phyloP scores from a whole-genome alignment of 2,888 invertebrate genomes.

The Drosophila eohydei region DNA sequence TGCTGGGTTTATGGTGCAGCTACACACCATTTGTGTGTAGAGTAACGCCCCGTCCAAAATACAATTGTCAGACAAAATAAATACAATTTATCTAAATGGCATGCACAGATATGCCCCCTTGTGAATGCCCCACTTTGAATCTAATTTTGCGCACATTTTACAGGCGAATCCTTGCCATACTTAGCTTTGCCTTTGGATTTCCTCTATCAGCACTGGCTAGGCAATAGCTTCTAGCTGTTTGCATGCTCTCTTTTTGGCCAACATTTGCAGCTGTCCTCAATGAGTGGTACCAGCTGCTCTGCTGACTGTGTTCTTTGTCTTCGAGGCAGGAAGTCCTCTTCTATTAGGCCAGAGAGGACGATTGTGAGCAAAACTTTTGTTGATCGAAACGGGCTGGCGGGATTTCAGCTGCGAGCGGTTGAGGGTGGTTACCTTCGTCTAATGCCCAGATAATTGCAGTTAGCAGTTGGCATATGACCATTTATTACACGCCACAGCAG shows the following conservation, averaged over 20 bases:
- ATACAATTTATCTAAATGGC: constrained; percentile 43
- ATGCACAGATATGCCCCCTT: constrained; percentile 10
- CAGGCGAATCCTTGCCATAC: constrained; percentile 20
- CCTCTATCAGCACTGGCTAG: constrained; percentile 29
- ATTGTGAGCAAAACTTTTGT: constrained; percentile 45
- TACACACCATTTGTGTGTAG: constrained; percentile 45
- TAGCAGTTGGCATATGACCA: constrained; percentile 66
- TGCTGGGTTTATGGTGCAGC: constrained; percentile 16
- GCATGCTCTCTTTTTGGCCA: constrained; percentile 48
- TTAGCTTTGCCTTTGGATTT: constrained; percentile 41
- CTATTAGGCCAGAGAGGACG: constrained; percentile 24
- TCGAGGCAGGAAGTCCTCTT: constrained; percentile 47
- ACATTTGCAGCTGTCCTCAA: constrained; percentile 43
- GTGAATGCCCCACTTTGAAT: constrained; percentile 37
- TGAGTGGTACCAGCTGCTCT: constrained; percentile 29
- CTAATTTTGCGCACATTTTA: constrained; percentile 77
- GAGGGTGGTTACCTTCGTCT: constrained; percentile 27
- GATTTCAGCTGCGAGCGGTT: background rate
- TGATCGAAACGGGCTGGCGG: constrained; percentile 25
- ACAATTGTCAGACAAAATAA: constrained; percentile 58
- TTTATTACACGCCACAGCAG: constrained; percentile 56
- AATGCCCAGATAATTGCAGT: constrained; percentile 65
- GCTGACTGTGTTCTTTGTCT: constrained; percentile 35
- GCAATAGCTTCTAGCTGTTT: constrained; percentile 38
- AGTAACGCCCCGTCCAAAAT: constrained; percentile 33